Percentiles rank a stretch among this genome's conserved stretches.
Conservation (phyloP, 2,113 vertebrate genomes). For the Oophaga pumilio region DNA sequence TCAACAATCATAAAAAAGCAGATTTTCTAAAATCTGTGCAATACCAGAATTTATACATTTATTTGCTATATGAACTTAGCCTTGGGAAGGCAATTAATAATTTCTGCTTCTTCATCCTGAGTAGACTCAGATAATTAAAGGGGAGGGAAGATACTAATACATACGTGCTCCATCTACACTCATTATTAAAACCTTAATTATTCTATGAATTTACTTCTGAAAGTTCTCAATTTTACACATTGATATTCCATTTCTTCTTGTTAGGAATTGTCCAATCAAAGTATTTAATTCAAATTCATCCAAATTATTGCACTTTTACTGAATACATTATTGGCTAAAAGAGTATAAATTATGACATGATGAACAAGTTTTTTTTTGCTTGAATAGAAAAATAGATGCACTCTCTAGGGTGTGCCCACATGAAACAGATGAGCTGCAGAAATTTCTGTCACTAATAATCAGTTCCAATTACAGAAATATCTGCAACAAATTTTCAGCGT, state of each 20-base stretch:
- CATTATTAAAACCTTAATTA: conserved; percentile 32
- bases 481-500: too few species aligned
- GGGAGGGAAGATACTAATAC: conserved; percentile 39
- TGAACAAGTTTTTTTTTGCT: neutral
- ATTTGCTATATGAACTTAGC: conserved; percentile 2
- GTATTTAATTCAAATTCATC: conserved; percentile 28
- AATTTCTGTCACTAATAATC: too few species aligned
- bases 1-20: neutral
- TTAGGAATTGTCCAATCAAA: conserved; percentile 18
- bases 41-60: neutral
- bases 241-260: conserved; percentile 30
- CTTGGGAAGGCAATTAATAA: conserved; percentile 37
- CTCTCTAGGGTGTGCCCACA: neutral
- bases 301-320: conserved; percentile 25
- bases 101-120: conserved; percentile 19
- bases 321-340: neutral
- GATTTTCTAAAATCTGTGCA: neutral
- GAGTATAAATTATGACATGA: neutral
- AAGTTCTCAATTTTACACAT: conserved; percentile 39
- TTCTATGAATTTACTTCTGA: conserved; percentile 22
- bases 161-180: neutral
- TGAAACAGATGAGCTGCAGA: neutral
- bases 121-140: conserved; percentile 28
- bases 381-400: neutral
- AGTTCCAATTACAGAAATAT: too few species aligned